Percentiles rank a stretch among this genome's conserved stretches.
phyloP scores from a whole-genome alignment of 2,888 invertebrate species.

The Nymphalis polychloros region DNA sequence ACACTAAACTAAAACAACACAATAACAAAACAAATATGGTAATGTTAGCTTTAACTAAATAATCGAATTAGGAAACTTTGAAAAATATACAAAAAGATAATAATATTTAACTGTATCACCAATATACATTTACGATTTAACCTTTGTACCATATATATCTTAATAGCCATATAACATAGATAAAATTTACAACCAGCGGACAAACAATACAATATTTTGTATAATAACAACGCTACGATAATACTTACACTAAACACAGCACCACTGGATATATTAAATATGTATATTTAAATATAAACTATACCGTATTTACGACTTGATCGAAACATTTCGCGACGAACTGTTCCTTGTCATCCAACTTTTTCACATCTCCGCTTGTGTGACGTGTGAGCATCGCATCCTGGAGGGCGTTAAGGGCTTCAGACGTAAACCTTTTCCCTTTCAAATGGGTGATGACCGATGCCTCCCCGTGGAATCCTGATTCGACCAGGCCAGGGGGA shows the following conservation, averaged over 20 bases:
- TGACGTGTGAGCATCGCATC: constrained; percentile 75
- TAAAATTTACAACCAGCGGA: constrained; percentile 44
- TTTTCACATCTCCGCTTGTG: constrained; percentile 54
- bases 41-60: constrained; percentile 9
- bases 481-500: constrained; percentile 82
- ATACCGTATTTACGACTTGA: constrained; percentile 82
- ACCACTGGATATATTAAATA: constrained; percentile 34
- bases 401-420: constrained; percentile 83
- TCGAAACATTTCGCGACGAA: constrained; percentile 84
- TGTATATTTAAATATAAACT: constrained; percentile 32
- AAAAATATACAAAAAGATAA: constrained; percentile 16
- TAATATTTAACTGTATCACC: constrained; percentile 15
- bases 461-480: constrained; percentile 84
- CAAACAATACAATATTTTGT: constrained; percentile 38
- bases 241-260: constrained; percentile 42
- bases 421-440: constrained; percentile 85
- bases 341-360: constrained; percentile 80
- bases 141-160: constrained; percentile 28
- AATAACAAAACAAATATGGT: constrained; percentile 12
- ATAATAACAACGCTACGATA: constrained; percentile 35
- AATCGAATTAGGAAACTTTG: constrained; percentile 1
- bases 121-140: constrained; percentile 19
- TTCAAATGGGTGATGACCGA: constrained; percentile 84
- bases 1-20: constrained; percentile 68
- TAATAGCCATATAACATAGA: constrained; percentile 31